Evolutionary conservation across 1,140 invertebrate genomes (phyloP).

Genomic region (Calephelis virginiensis): DNA sequence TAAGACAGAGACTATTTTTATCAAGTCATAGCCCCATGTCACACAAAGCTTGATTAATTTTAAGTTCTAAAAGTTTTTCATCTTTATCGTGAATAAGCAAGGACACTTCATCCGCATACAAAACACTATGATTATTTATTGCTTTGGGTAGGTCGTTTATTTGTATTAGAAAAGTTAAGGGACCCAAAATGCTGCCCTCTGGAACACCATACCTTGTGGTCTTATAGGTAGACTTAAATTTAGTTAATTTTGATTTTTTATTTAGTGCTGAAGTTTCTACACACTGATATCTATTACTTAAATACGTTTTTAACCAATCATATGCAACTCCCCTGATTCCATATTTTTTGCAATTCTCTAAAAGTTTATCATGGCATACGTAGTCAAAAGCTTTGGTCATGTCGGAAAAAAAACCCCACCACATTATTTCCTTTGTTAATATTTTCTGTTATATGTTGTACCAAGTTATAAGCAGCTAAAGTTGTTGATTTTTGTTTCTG

Average conservation of each 20-base stretch:
- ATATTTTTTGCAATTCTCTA: not conserved
- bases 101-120: not conserved
- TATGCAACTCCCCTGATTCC: not conserved
- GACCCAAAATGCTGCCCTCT: not conserved
- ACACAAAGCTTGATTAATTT: no score
- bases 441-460: not conserved
- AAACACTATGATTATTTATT: not conserved
- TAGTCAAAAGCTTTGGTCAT: no score
- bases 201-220: not conserved
- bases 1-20: no score
- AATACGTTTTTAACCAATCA: not conserved
- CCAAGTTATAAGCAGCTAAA: no score
- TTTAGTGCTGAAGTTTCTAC: not conserved
- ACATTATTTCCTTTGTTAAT: not conserved
- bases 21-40: no score
- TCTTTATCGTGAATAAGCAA: not conserved
- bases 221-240: not conserved
- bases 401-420: no score
- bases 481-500: slow-evolving; percentile 2
- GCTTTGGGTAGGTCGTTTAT: no score
- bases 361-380: not conserved
- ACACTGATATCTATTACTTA: slow-evolving; percentile 10
- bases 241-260: not conserved
- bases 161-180: not conserved
- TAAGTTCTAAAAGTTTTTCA: not conserved